These are phyloP conservation scores for Leptopterna dolabrata DNA, from an alignment of 2,888 invertebrate genomes.

Conservation along the genomic window DNA sequence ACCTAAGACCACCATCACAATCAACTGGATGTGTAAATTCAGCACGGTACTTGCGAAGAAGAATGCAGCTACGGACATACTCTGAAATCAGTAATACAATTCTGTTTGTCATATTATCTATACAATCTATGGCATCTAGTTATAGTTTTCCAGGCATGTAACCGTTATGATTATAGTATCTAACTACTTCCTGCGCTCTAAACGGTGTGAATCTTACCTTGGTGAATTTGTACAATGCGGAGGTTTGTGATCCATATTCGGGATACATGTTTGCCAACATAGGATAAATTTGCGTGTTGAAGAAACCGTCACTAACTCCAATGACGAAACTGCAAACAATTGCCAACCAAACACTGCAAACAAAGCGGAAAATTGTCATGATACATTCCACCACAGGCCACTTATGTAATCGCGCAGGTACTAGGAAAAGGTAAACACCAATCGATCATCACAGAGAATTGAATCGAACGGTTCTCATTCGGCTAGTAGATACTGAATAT, in stretches of 20 bases:
- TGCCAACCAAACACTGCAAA: slow-evolving; percentile 29
- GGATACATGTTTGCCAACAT: slow-evolving; percentile 89
- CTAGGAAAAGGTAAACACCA: too few species aligned
- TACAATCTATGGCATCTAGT: too few species aligned
- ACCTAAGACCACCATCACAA: slow-evolving; percentile 50
- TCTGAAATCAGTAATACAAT: slow-evolving; percentile 54
- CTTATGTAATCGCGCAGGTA: too few species aligned
- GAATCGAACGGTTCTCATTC: too few species aligned
- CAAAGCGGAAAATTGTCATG: neutral
- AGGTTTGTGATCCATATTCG: slow-evolving; percentile 92
- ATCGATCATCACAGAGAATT: too few species aligned
- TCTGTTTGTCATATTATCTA: too few species aligned
- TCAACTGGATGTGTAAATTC: slow-evolving; percentile 56
- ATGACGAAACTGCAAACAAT: slow-evolving; percentile 89
- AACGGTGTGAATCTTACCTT: slow-evolving; percentile 72
- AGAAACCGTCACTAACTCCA: slow-evolving; percentile 96
- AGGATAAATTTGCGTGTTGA: slow-evolving; percentile 95
- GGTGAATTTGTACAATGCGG: slow-evolving; percentile 96
- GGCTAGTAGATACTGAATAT: too few species aligned
- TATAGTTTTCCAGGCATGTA: neutral
- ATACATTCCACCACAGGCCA: too few species aligned
- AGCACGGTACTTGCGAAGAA: slow-evolving; percentile 56
- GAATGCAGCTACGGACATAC: slow-evolving; percentile 57
- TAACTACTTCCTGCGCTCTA: too few species aligned
- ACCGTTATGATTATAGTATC: neutral